Conservation (phyloP, 2,113 vertebrate species). For the Indicator maculatus region DNA sequence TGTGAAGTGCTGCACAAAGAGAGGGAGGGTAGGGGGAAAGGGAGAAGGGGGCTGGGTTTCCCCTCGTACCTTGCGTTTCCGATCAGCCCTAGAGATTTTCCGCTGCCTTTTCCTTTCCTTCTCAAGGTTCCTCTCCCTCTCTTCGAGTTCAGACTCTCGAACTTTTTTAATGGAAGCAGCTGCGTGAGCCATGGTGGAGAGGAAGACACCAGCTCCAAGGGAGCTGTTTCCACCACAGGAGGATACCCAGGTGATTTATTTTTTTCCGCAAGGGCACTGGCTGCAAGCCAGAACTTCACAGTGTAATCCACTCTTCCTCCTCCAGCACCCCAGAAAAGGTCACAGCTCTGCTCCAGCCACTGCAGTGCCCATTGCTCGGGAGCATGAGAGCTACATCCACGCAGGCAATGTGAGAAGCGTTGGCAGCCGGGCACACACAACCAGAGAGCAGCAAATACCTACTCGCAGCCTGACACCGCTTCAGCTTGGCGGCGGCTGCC, state of each 20-base stretch:
- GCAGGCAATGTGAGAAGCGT: not conserved
- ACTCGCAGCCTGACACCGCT: slow-evolving; percentile 2
- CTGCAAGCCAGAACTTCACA: slow-evolving; percentile 48
- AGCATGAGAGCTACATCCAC: not conserved
- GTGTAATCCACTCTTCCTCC: slow-evolving; percentile 65
- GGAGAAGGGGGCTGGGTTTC: not conserved
- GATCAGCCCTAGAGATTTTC: slow-evolving; percentile 88
- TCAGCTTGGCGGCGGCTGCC: slow-evolving; percentile 24
- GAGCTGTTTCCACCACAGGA: not conserved
- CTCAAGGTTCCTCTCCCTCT: slow-evolving; percentile 88
- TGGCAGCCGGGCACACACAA: not conserved
- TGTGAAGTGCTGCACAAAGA: not conserved
- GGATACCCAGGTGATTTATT: slow-evolving; percentile 55
- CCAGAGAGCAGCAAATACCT: not conserved
- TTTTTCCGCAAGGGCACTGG: slow-evolving; percentile 28
- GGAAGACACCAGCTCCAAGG: slow-evolving; percentile 21
- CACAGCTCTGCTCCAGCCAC: slow-evolving; percentile 66
- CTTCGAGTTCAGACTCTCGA: slow-evolving; percentile 88
- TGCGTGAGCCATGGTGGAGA: slow-evolving; percentile 91
- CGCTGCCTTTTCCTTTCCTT: slow-evolving; percentile 88
- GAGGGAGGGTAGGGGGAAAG: not conserved
- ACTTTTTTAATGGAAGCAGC: slow-evolving; percentile 98
- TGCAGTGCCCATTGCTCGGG: slow-evolving; percentile 67
- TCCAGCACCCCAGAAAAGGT: slow-evolving; percentile 51
- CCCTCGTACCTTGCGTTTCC: slow-evolving; percentile 92